Evolutionary conservation across 2,113 vertebrate genomes (phyloP), one percentile per base, ranked within the genome.

Genomic region (Epinephelus lanceolatus): DNA sequence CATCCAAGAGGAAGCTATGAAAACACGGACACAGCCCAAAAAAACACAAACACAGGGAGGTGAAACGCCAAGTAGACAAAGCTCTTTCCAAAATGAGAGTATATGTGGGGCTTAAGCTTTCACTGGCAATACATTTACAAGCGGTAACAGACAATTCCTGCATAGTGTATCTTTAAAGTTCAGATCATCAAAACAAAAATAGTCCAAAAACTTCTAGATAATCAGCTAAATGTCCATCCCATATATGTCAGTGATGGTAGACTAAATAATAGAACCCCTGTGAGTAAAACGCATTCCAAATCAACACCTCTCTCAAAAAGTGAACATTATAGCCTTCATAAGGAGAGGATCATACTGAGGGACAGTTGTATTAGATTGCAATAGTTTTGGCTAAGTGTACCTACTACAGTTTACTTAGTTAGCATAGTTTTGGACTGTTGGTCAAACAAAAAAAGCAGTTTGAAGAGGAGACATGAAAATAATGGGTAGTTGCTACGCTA

Each of bases 231-330:
- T 33, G 30, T 3, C 17, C 10, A 45, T 25, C 17, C 27, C 40
- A 30, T 21, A 21, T 21, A 14, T 60, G 56, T 25, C 47, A 37
- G 1, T 40, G 21, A 42, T 15, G 15, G 3, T 27, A 19, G 40
- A 27, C 6, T 76, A 57, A 76, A 67, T 49, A 30, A 30, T 30
- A 60, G 40, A 60, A 47, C 70, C 59, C 11, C 42, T n/a, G 27
- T 37, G 1, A 10, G 21, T 71, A 25, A 25, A 25, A 71, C 3
- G 8, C 7, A 8, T 30, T 30, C 5, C 23, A 1, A 67, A 45
- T 45, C 12, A 27, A 30, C 56, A 27, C 3, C 45, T 37, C 19
- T 13, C 9, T 68, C 23, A 68, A 49, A 51, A 23, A 17, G 12
- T 63, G n/a, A 72, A 18, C 19, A 23, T 14, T 52, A 2, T 19